Evolutionary conservation across 2,888 invertebrate species (phyloP), one percentile per base, ranked within the genome.

Genomic region (Hoplodrina blanda): DNA sequence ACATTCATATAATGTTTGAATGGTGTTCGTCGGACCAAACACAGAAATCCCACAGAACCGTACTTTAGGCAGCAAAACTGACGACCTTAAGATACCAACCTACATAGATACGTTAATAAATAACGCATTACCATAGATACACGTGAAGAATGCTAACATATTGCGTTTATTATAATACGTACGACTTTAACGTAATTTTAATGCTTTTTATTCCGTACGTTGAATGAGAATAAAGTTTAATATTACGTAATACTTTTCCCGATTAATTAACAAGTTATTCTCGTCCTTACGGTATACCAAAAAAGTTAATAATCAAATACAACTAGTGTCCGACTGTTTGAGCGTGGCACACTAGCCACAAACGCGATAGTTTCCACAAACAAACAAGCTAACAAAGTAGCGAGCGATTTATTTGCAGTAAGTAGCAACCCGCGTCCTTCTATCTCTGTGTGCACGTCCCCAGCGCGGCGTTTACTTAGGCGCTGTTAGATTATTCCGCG

Each of bases 381-480:
- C 71, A 62, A 62, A 19, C 17, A 20, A 10, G n/a, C 15, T 33
- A 53, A 70, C 52, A 74, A 64, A 75, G 70, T 72, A 63, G 61
- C 25, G 41, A 64, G 59, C 65, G 69, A 73, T 70, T 63, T 70
- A 73, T 82, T 80, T 78, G 69, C 15, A 13, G 69, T 73, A 17
- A 41, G 69, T 73, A 17, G 33, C 66, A 49, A 62, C 62, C 62
- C 57, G 66, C 77, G 46, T 37, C 46, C 49, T 30, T 37, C 60
- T 62, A 52, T 52, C 8, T 41, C 49, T 72, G 56, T 70, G 75
- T 59, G 37, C 37, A 13, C 57, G 50, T 61, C 62, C 62, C 78
- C 63, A 78, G 56, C 56, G 62, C 33, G 56, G 19, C 11, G 20
- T 82, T 73, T 71, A 70, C 65, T 78, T 69, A 76, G 69, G 69